Evolutionary conservation across 2,888 invertebrate species (phyloP).

Genomic region (Harpalus rufipes): DNA sequence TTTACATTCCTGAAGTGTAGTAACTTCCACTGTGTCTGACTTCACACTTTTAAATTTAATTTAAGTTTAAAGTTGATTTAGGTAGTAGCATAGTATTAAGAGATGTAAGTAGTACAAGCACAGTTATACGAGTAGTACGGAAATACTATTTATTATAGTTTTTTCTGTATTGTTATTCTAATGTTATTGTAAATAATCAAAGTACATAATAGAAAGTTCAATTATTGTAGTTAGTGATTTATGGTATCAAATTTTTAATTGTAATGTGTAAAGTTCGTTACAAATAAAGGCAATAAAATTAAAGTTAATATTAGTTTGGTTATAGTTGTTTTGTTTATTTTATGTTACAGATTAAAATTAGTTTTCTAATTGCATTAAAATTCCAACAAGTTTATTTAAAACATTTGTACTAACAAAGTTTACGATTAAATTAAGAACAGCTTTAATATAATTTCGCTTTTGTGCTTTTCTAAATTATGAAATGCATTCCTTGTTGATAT

Average conservation of each 20-base stretch:
- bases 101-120: neutral
- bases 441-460: neutral
- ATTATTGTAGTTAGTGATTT: too few relatives aligned
- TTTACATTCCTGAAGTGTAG: conserved; percentile 23
- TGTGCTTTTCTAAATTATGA: neutral
- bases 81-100: neutral
- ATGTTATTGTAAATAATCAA: too few relatives aligned
- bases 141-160: too few relatives aligned
- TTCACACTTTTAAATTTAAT: neutral
- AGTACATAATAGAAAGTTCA: too few relatives aligned
- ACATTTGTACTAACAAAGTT: neutral
- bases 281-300: neutral
- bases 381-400: neutral
- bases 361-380: neutral
- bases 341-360: neutral
- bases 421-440: neutral
- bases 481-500: neutral
- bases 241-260: neutral
- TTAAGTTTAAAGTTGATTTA: neutral
- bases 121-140: too few relatives aligned
- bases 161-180: too few relatives aligned
- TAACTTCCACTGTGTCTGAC: neutral
- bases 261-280: neutral
- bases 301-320: neutral
- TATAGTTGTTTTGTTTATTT: conserved; percentile 1